Evolutionary conservation across 1,140 invertebrate genomes (phyloP).

Genomic region (Leptinotarsa defecta): DNA sequence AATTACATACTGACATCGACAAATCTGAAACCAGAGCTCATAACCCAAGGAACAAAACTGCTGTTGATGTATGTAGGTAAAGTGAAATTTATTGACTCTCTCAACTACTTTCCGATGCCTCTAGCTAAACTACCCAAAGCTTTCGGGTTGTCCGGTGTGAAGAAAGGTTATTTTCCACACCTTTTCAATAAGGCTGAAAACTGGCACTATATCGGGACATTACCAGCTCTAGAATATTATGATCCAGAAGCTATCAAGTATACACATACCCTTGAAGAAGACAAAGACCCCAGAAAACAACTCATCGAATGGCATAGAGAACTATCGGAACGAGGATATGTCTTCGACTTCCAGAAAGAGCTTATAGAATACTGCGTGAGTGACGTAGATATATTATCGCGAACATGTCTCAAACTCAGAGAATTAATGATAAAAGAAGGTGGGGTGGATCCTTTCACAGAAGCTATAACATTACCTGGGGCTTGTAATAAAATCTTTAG

Average conservation of each 20-base stretch:
- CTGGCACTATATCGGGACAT: conserved; percentile 26
- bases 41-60: conserved; percentile 15
- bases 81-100: conserved; percentile 26
- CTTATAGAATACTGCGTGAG: conserved; percentile 30
- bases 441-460: not conserved
- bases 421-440: conserved; percentile 14
- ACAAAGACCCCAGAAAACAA: not conserved
- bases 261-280: not conserved
- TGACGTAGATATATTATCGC: conserved; percentile 31
- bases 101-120: conserved; percentile 28
- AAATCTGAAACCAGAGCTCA: conserved; percentile 16
- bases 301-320: conserved; percentile 31
- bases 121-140: conserved; percentile 27
- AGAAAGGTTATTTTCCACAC: conserved; percentile 38
- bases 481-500: not conserved
- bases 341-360: conserved; percentile 29
- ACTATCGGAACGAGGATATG: conserved; percentile 6
- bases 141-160: conserved; percentile 21
- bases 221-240: conserved; percentile 30
- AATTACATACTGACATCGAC: conserved; percentile 22
- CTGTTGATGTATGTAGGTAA: conserved; percentile 1
- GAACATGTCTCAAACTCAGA: conserved; percentile 12
- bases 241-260: conserved; percentile 27
- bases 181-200: conserved; percentile 34
- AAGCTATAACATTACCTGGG: not conserved